Base-by-base conservation (phyloP, 2,888 invertebrate species). In the Schrankia costaestrigalis region DNA sequence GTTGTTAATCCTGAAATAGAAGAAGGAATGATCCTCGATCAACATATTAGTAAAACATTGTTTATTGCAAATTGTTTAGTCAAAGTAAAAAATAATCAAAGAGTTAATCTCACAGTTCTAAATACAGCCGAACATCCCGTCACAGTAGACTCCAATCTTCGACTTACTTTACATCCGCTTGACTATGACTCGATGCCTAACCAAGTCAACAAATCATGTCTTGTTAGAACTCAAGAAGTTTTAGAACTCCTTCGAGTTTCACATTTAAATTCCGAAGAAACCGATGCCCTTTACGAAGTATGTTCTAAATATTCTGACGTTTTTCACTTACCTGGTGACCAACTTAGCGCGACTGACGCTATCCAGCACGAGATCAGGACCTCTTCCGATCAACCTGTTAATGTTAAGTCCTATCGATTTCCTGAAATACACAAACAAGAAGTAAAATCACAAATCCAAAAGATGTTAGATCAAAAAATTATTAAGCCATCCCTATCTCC, bases 391-490 rank as follows among this genome's bases (percentile, higher is more conserved):
- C 13, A 14, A 14, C 35, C 30, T 4, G 18, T 34, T 10, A 26
- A 39, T 11, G 30, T n/a, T n/a, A n/a, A n/a, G n/a, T n/a, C n/a
- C n/a, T n/a, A n/a, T n/a, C n/a, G n/a, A n/a, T n/a, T n/a, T n/a
- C n/a, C n/a, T n/a, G n/a, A n/a, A n/a, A n/a, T n/a, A 10, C 32
- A 37, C 11, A 37, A 37, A 5, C 3, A 37, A 3, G 37, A 32
- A 11, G 22, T 36, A 8, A 23, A 23, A 7, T 13, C 15, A 8
- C 31, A 36, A 24, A 27, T 36, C 18, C 11, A 19, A 1, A 28
- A 33, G 17, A 33, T 38, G 38, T 13, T 38, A 6, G 11, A 30
- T 1, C 34, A 34, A 10, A 11, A 23, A 7, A 39, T 39, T 4
- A 39, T 39, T 2, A 10, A 19, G n/a, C 39, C 15, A 6, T 39